These are phyloP conservation scores for Tetragonula clypearis DNA, from an alignment of 1,140 invertebrate species.

Conservation along the genomic window DNA sequence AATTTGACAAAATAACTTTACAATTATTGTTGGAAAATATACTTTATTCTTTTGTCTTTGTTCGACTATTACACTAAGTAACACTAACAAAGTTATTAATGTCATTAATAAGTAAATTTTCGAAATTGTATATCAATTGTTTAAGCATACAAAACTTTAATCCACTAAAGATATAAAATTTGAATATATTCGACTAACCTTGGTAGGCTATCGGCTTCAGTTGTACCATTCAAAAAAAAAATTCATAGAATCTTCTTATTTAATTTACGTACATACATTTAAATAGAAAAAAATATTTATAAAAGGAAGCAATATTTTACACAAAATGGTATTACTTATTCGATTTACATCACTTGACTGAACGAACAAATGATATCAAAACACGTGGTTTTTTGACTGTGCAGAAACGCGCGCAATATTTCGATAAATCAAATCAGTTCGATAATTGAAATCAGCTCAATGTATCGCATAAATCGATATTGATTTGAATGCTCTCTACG, in stretches of 20 bases:
- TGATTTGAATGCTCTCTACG: not conserved
- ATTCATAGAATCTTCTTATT: not conserved
- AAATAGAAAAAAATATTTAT: not conserved
- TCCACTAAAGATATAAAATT: not conserved
- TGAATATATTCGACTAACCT: not conserved
- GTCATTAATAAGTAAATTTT: not conserved
- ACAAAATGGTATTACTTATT: not conserved
- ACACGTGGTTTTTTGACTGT: not conserved
- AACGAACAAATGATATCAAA: not conserved
- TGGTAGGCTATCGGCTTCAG: not conserved
- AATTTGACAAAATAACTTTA: not conserved
- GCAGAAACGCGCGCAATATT: not conserved
- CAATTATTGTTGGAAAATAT: not conserved
- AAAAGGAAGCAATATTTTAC: not conserved
- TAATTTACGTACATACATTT: not conserved
- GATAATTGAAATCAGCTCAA: constrained; percentile 13
- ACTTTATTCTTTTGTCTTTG: not conserved
- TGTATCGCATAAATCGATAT: constrained; percentile 6
- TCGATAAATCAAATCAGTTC: constrained; percentile 12
- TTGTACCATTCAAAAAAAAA: too few relatives aligned
- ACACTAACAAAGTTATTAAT: not conserved
- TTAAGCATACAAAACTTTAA: not conserved
- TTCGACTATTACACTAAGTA: not conserved
- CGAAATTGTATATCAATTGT: not conserved
- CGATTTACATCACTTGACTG: too few relatives aligned